A percentile compares a stretch with the other conserved stretches of the same genome.
These are phyloP conservation scores for Rousettus leschenaultii DNA, from an alignment of 2,113 vertebrate species.

Conservation along the genomic window DNA sequence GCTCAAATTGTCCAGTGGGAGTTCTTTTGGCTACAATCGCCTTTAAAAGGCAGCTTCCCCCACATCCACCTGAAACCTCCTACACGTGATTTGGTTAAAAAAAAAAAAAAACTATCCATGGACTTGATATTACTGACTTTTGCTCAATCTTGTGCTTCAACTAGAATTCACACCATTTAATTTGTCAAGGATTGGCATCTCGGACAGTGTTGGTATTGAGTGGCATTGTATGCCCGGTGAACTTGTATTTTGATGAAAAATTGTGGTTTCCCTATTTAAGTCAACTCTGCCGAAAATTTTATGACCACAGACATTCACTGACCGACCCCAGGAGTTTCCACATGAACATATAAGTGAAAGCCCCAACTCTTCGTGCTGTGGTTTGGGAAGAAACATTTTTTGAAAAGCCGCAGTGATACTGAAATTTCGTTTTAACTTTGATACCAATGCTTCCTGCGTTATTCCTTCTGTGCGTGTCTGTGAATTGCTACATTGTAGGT, in stretches of 20 bases:
- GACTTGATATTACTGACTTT: not conserved
- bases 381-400: not conserved
- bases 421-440: not conserved
- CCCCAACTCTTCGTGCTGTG: not conserved
- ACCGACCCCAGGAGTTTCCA: not conserved
- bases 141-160: not conserved
- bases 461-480: not conserved
- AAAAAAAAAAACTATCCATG: too few relatives aligned
- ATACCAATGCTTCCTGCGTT: not conserved
- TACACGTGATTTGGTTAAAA: too few relatives aligned
- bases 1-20: not conserved
- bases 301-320: not conserved
- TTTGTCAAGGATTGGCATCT: not conserved
- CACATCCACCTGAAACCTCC: too few relatives aligned
- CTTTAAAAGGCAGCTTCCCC: too few relatives aligned
- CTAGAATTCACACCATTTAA: not conserved
- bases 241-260: not conserved
- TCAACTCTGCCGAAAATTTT: not conserved
- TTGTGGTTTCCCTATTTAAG: not conserved
- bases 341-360: not conserved
- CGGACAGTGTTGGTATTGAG: not conserved
- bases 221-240: not conserved
- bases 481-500: too few relatives aligned
- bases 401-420: too few relatives aligned
- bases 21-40: too few relatives aligned